Conservation (phyloP, 2,113 vertebrate genomes). For the Hydropotes inermis region DNA sequence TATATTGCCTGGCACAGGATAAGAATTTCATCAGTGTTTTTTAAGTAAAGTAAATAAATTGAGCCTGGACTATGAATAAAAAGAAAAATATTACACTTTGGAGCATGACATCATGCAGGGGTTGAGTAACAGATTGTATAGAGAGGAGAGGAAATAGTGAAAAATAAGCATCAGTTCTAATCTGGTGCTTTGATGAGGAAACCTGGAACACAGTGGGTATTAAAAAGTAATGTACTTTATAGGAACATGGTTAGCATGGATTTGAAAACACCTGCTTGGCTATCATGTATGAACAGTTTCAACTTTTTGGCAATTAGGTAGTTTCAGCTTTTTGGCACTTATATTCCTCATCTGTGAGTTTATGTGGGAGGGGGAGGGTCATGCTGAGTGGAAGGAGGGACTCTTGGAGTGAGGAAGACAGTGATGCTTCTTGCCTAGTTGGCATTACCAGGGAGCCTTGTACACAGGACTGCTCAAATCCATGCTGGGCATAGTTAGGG, state of each 20-base stretch:
- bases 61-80: not conserved
- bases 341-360: not conserved
- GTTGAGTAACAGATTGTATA: not conserved
- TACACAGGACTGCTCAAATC: not conserved
- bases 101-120: not conserved
- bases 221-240: not conserved
- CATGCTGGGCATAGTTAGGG: not conserved
- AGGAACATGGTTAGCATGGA: not conserved
- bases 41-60: not conserved
- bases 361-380: not conserved
- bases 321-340: not conserved
- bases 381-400: not conserved
- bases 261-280: not conserved
- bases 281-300: not conserved
- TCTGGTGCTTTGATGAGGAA: not conserved
- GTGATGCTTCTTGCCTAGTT: accelerated
- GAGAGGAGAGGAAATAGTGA: not conserved
- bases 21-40: not conserved
- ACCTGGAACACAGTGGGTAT: not conserved
- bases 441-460: not conserved
- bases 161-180: not conserved
- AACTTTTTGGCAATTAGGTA: not conserved
- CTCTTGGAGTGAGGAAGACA: not conserved
- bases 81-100: not conserved
- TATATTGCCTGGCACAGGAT: not conserved